A percentile compares a stretch with the other conserved stretches of the same genome.
Evolutionary conservation across 92 coral and sea anemone species (phyloP).

Genomic region (Parazoanthus swiftii): DNA sequence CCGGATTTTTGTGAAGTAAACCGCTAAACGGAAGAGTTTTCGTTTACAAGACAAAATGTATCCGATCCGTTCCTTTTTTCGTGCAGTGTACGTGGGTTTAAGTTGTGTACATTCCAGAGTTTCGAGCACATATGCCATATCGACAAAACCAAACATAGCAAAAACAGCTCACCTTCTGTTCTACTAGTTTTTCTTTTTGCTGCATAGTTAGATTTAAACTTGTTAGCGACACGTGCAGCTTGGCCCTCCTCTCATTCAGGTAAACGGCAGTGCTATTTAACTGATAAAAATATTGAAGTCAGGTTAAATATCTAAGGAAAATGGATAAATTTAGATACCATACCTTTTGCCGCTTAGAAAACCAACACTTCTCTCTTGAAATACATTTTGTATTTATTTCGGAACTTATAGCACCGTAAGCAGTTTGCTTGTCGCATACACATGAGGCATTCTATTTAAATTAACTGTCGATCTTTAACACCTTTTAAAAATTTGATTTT

Average conservation of each 20-base stretch:
- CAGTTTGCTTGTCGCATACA: too few relatives aligned
- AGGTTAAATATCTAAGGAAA: not conserved
- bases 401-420: too few relatives aligned
- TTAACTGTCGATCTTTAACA: too few relatives aligned
- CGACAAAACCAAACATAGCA: not conserved
- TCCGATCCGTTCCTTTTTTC: too few relatives aligned
- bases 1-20: too few relatives aligned
- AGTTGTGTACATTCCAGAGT: too few relatives aligned
- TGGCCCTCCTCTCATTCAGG: conserved; percentile 1
- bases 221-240: not conserved
- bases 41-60: too few relatives aligned
- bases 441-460: too few relatives aligned
- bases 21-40: too few relatives aligned
- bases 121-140: not conserved
- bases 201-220: conserved; percentile 4
- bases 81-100: too few relatives aligned
- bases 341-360: not conserved
- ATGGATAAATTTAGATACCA: not conserved
- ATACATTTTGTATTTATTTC: too few relatives aligned
- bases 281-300: not conserved
- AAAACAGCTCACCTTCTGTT: not conserved
- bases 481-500: too few relatives aligned
- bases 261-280: not conserved
- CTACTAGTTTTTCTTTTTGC: not conserved
- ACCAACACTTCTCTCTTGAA: not conserved